phyloP scores from a whole-genome alignment of 1,140 invertebrate species.

The Sitodiplosis mosellana region DNA sequence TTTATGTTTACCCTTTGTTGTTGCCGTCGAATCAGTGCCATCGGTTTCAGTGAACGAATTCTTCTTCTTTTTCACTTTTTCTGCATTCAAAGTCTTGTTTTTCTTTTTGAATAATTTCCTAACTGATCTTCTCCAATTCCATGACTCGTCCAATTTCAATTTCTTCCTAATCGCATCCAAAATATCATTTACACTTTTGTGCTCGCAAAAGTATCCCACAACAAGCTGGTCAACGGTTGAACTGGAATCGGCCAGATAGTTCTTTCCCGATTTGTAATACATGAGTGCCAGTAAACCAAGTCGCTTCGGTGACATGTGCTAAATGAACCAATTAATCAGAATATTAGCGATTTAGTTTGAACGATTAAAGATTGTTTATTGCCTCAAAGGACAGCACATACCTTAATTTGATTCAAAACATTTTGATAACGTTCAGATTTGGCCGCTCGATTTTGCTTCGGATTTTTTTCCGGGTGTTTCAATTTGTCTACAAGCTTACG shows the following conservation, averaged over 20 bases:
- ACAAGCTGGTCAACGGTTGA: slow-evolving; percentile 17
- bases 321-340: too few relatives aligned
- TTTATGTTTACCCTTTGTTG: slow-evolving; percentile 4
- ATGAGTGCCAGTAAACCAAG: slow-evolving; percentile 10
- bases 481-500: slow-evolving; percentile 18
- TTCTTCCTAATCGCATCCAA: slow-evolving; percentile 9
- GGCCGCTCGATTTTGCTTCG: slow-evolving; percentile 9
- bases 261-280: slow-evolving; percentile 10
- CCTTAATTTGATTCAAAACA: slow-evolving; percentile 8
- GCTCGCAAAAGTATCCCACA: slow-evolving; percentile 14
- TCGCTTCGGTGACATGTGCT: slow-evolving; percentile 4
- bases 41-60: slow-evolving; percentile 11
- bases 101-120: slow-evolving; percentile 4
- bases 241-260: slow-evolving; percentile 14
- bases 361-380: too few relatives aligned
- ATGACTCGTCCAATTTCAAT: slow-evolving; percentile 8
- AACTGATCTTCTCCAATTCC: slow-evolving; percentile 14
- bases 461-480: slow-evolving; percentile 14
- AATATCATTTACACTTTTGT: slow-evolving; percentile 15
- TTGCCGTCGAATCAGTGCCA: background rate
- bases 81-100: slow-evolving; percentile 4
- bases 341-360: background rate
- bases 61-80: slow-evolving; percentile 15
- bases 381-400: too few relatives aligned
- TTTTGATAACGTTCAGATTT: slow-evolving; percentile 12